A percentile compares a stretch with the other conserved stretches of the same genome.
Evolutionary conservation across 1,140 invertebrate genomes (phyloP).

Genomic region (Conopomorpha cramerella): DNA sequence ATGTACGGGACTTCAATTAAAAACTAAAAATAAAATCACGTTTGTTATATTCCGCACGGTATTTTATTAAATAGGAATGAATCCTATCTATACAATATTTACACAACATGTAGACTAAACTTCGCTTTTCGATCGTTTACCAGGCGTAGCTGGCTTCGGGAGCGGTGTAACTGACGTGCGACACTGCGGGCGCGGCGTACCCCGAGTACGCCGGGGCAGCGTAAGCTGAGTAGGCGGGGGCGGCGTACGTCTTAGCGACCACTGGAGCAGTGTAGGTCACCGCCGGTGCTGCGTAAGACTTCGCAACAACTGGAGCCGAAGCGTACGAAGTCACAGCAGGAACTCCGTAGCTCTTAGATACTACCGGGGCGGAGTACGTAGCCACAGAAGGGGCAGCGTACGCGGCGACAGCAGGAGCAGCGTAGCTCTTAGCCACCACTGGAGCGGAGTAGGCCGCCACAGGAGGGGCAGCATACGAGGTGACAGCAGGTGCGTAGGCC

Average conservation of each 20-base stretch:
- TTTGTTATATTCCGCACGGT: too few species aligned
- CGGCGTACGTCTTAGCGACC: constrained; percentile 3
- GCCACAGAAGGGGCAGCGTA: constrained; percentile 8
- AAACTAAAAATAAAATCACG: too few species aligned
- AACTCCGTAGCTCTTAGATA: too few species aligned
- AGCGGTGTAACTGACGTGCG: too few species aligned
- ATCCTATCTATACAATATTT: too few species aligned
- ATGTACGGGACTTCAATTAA: too few species aligned
- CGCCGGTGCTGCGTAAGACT: constrained; percentile 16
- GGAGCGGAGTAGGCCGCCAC: constrained; percentile 21
- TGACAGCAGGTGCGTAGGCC: constrained; percentile 7
- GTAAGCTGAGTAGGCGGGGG: constrained; percentile 11
- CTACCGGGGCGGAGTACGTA: constrained; percentile 6
- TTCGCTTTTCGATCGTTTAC: too few species aligned
- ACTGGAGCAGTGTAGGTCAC: constrained; percentile 3
- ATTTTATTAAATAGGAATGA: too few species aligned
- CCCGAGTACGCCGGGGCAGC: constrained; percentile 9
- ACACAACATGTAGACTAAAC: too few species aligned
- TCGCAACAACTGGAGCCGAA: too few species aligned
- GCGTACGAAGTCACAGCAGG: too few species aligned
- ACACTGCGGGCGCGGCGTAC: constrained; percentile 13
- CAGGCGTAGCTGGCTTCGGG: too few species aligned
- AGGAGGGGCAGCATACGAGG: constrained; percentile 11
- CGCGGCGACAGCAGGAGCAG: constrained; percentile 8
- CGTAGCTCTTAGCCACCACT: constrained; percentile 19